These are phyloP conservation scores for Nyctereutes procyonoides DNA, from an alignment of 2,113 vertebrate genomes.

Conservation along the genomic window DNA sequence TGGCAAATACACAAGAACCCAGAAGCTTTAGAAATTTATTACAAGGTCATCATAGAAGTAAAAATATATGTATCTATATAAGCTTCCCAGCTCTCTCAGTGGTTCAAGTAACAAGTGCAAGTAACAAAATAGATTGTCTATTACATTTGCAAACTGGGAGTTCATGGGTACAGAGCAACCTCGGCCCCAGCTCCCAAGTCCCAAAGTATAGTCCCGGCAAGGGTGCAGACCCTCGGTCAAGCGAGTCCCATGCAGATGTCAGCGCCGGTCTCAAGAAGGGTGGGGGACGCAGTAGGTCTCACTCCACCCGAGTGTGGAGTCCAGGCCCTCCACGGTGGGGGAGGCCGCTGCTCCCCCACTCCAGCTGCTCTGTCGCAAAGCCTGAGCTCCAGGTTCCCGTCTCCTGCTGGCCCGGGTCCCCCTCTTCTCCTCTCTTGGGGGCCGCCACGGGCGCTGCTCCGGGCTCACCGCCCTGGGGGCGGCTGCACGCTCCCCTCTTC, in stretches of 20 bases:
- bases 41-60: slow-evolving; percentile 68
- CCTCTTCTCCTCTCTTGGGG: not conserved
- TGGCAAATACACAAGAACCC: not conserved
- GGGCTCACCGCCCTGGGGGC: not conserved
- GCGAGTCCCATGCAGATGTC: not conserved
- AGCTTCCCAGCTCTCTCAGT: slow-evolving; percentile 1
- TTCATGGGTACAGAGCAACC: not conserved
- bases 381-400: slow-evolving; percentile 1
- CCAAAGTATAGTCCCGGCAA: not conserved
- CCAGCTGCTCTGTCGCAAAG: not conserved
- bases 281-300: not conserved
- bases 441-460: slow-evolving; percentile 33
- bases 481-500: slow-evolving; percentile 53
- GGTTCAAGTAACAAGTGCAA: slow-evolving; percentile 64
- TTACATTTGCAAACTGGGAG: slow-evolving; percentile 7
- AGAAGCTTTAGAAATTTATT: slow-evolving; percentile 82
- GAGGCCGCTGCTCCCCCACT: not conserved
- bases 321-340: not conserved
- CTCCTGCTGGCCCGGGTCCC: slow-evolving; percentile 39
- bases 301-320: not conserved
- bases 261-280: not conserved
- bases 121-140: slow-evolving; percentile 60
- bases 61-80: slow-evolving; percentile 47
- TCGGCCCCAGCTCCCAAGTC: slow-evolving; percentile 9
- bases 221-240: not conserved